These are phyloP conservation scores for Dromococcyx pavoninus DNA, from an alignment of 2,797 vertebrate genomes.

Conservation along the genomic window DNA sequence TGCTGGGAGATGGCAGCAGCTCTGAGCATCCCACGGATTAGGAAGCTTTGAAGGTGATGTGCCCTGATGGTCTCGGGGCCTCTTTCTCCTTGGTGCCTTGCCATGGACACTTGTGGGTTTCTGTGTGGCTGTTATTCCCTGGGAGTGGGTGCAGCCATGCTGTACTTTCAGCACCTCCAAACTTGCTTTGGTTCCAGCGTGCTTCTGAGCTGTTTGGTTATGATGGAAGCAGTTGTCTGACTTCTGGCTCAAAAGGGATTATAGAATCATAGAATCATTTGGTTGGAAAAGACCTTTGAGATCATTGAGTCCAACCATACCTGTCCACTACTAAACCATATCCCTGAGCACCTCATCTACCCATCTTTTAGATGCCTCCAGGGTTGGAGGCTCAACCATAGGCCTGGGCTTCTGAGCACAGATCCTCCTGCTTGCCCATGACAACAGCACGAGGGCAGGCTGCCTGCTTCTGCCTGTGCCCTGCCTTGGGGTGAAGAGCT, in stretches of 20 bases:
- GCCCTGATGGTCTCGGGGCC: not conserved
- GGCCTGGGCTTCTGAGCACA: conserved; percentile 12
- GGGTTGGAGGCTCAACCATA: not conserved
- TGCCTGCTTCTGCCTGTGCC: conserved; percentile 10
- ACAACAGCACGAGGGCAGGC: conserved; percentile 30
- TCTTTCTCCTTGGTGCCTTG: not conserved
- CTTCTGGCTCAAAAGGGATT: conserved; percentile 62
- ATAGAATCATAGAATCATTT: not conserved
- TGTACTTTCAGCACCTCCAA: not conserved
- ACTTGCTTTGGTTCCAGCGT: not conserved
- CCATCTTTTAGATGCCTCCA: too few species aligned
- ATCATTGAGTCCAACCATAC: too few species aligned
- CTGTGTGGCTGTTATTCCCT: not conserved
- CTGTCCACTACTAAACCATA: too few species aligned
- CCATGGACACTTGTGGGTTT: not conserved
- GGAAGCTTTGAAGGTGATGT: not conserved
- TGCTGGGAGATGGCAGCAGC: not conserved
- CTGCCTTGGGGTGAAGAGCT: not conserved
- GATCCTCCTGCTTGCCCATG: conserved; percentile 48
- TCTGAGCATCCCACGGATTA: not conserved
- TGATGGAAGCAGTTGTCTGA: conserved; percentile 41
- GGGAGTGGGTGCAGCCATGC: not conserved
- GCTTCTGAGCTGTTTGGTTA: not conserved
- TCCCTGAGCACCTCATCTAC: too few species aligned
- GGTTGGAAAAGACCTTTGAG: too few species aligned